These are phyloP conservation scores for Pectinophora gossypiella DNA, from an alignment of 1,140 invertebrate species.

Conservation along the genomic window DNA sequence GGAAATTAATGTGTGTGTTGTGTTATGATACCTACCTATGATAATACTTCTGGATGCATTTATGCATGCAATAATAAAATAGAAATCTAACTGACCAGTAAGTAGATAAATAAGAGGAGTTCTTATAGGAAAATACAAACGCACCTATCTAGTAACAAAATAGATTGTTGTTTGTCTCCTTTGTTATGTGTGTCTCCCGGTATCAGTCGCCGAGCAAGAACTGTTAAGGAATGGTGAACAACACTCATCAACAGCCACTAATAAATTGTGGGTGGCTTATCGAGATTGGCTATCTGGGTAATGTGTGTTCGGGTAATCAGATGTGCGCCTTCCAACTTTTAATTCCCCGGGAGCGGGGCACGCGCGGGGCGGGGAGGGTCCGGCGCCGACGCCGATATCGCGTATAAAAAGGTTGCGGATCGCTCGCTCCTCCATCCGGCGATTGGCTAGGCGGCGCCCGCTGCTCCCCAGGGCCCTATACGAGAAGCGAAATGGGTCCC, in stretches of 20 bases:
- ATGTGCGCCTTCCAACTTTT: conserved; percentile 56
- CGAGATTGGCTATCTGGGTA: conserved; percentile 43
- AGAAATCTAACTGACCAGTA: too few relatives aligned
- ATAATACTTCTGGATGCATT: too few relatives aligned
- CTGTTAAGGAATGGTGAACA: conserved; percentile 30
- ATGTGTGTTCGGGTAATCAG: conserved; percentile 59
- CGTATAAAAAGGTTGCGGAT: conserved; percentile 73
- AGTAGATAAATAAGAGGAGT: too few relatives aligned
- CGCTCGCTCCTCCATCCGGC: conserved; percentile 68
- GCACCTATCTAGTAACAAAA: too few relatives aligned
- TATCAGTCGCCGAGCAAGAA: too few relatives aligned
- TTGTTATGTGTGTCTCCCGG: too few relatives aligned
- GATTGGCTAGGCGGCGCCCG: conserved; percentile 75
- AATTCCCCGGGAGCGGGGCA: conserved; percentile 37
- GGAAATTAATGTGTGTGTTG: conserved; percentile 8
- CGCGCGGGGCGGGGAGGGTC: conserved; percentile 37
- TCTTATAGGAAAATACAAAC: too few relatives aligned
- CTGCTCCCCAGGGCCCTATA: conserved; percentile 70
- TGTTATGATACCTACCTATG: too few relatives aligned
- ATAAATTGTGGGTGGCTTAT: conserved; percentile 51
- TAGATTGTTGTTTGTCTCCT: too few relatives aligned
- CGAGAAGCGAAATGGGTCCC: conserved; percentile 75
- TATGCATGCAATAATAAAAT: too few relatives aligned
- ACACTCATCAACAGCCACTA: conserved; percentile 32
- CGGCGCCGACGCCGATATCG: conserved; percentile 58